These are phyloP conservation scores for Dromiciops gliroides DNA, from an alignment of 2,113 vertebrate genomes.

Conservation along the genomic window DNA sequence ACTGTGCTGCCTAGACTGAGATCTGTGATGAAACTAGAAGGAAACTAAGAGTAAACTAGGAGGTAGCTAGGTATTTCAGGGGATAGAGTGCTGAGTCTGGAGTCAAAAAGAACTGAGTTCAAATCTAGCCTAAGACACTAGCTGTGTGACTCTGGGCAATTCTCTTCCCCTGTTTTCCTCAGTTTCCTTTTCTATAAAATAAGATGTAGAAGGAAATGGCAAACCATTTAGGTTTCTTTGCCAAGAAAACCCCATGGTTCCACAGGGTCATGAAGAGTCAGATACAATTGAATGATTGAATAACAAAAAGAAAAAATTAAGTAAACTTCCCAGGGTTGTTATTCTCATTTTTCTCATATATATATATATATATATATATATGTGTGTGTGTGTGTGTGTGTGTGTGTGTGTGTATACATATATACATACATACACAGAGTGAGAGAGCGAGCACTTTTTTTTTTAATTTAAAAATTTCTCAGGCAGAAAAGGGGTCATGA, in stretches of 20 bases:
- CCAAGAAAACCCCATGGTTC: background rate
- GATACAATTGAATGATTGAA: background rate
- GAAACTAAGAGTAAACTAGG: background rate
- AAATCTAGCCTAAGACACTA: background rate
- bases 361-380: too few relatives aligned
- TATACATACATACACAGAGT: too few relatives aligned
- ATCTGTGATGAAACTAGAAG: background rate
- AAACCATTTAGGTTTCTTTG: background rate
- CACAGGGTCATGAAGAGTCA: background rate
- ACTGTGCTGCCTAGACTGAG: background rate
- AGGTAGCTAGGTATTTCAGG: background rate
- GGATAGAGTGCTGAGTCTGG: background rate
- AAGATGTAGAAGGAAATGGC: background rate
- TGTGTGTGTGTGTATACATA: too few relatives aligned
- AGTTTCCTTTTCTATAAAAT: too few relatives aligned
- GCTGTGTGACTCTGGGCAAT: background rate
- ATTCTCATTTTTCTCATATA: background rate
- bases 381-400: too few relatives aligned
- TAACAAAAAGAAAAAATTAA: background rate
- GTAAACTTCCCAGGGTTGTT: background rate
- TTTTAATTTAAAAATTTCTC: too few relatives aligned
- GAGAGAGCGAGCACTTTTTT: too few relatives aligned
- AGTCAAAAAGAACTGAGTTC: background rate
- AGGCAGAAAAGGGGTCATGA: too few relatives aligned
- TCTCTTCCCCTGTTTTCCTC: too few relatives aligned